Base-by-base conservation (phyloP, 2,113 vertebrate genomes). In the Cathartes aura region DNA sequence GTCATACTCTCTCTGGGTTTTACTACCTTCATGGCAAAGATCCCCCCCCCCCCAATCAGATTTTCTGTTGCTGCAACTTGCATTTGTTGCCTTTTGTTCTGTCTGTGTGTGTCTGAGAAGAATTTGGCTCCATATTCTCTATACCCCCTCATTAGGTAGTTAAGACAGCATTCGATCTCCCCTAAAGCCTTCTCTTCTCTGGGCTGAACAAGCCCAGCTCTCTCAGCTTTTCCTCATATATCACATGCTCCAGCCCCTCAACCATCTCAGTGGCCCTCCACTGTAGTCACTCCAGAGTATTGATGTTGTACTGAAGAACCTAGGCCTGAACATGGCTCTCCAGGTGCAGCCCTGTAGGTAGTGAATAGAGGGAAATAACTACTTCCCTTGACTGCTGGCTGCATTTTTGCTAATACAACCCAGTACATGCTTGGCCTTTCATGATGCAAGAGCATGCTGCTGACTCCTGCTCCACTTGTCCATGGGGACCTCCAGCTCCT, bases 211-310 rank as follows among this genome's bases (percentile, higher is more conserved):
- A 66, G 45, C 27, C 29, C 29, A 60, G 18, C n/a, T 47, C 22
- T 56, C 26, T 82, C 34, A 93, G 19, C 67, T 72, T 83, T 72
- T 83, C 16, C 19, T 38, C 2, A 1, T 45, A 2, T 4, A 16
- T 48, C 8, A 0, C 2, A 0, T 27, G 8, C 12, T 63, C 14
- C 58, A 83, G 27, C 36, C 58, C 30, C 29, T 50, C 40, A 80
- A 0, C n/a, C 15, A 13, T 34, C 38, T 63, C 20, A 8, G 17
- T n/a, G 43, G 8, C 58, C 17, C 4, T 68, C 18, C 36, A 9
- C 8, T 86, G 52, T 9, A 30, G 32, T 34, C 15, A 19, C 17
- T 87, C 20, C 13, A 16, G 19, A 42, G 11, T 38, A 36, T 5
- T 30, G 13, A 34, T 6, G 47, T 32, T 89, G 58, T 12, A 3